Evolutionary conservation across 2,888 invertebrate genomes (phyloP), one percentile per base, ranked within the genome.

Genomic region (Chalcosyrphus nemorum): DNA sequence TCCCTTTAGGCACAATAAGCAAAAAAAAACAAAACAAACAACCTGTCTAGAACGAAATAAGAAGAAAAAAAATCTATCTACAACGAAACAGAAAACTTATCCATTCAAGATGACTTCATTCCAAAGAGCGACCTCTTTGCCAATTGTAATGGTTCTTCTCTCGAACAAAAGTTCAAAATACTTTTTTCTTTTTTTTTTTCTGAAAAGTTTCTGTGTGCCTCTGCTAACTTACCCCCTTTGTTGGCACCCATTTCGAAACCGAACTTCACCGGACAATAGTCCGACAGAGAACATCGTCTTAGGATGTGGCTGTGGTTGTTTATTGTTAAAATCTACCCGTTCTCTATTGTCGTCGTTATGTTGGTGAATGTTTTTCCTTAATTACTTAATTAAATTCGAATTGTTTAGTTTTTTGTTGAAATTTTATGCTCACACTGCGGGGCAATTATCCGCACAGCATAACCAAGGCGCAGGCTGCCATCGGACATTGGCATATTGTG

Each of bases 381-480:
- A 84, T 80, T 80, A 80, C 74, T 75, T 78, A 80, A 84, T 84
- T 84, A 80, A 75, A 80, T 57, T 66, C 70, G 63, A 80, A 78
- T 80, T 80, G 63, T 84, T 75, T 54, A 54, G 61, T 59, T 38
- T n/a, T 47, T 45, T 52, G 43, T 66, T 52, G 15, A 50, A 27
- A 19, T 35, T 61, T 41, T 61, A 45, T 50, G 17, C 45, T 27
- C 17, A 59, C 63, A 43, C 59, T 57, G 56, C 32, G 59, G 15
- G 54, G 71, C 54, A 65, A 70, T 71, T 65, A 54, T 56, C 59
- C 32, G 4, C 38, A 35, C 29, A 59, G 17, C 32, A 27, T 21
- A 54, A 17, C n/a, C n/a, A n/a, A n/a, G n/a, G n/a, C n/a, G 9
- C 17, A 35, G 19, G 17, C 7, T 38, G 7, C 29, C 43, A 15